Evolutionary conservation across 2,113 vertebrate species (phyloP).

Genomic region (Rhineura floridana): DNA sequence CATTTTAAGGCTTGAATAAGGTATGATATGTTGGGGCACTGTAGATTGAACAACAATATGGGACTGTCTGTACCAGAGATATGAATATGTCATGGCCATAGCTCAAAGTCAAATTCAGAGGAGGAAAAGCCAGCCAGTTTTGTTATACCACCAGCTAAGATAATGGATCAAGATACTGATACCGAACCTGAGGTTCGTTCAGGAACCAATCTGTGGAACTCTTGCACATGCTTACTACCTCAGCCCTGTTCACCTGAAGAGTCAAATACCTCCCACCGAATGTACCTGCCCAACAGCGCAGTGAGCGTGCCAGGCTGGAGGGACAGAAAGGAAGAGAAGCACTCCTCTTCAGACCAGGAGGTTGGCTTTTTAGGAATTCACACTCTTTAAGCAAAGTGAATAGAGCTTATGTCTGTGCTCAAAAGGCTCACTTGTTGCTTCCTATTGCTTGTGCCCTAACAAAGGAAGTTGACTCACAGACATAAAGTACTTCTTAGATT

Average conservation of each 20-base stretch:
- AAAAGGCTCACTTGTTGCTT: not conserved
- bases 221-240: not conserved
- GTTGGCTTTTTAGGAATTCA: not conserved
- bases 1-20: not conserved
- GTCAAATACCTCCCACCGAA: not conserved
- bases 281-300: not conserved
- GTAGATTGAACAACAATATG: not conserved
- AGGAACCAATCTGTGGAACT: not conserved
- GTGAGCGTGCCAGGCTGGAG: not conserved
- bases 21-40: not conserved
- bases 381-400: not conserved
- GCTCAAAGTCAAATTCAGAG: not conserved
- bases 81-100: not conserved
- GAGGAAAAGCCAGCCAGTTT: not conserved
- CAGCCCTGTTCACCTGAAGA: not conserved
- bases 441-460: not conserved
- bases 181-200: not conserved
- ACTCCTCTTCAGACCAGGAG: not conserved
- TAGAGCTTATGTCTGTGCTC: not conserved
- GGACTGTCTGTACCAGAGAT: not conserved
- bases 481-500: not conserved
- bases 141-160: not conserved
- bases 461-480: not conserved
- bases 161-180: not conserved
- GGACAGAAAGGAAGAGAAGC: not conserved